phyloP scores from a whole-genome alignment of 2,113 vertebrate species.

The Panthera tigris region DNA sequence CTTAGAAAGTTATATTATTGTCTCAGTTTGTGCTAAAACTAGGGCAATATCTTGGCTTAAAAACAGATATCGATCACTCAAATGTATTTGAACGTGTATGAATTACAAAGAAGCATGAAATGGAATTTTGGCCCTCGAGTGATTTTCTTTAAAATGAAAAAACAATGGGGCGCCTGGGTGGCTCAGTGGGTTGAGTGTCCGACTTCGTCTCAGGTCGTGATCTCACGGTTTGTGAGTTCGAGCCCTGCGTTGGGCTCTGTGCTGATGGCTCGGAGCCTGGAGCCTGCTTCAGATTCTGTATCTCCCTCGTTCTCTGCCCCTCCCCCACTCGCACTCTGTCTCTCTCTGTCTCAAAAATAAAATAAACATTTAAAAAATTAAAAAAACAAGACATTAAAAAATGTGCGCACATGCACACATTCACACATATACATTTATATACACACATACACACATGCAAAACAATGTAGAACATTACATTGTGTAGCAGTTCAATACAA shows the following conservation, averaged over 20 bases:
- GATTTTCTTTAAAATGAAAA: constrained; percentile 13
- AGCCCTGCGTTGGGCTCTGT: too few relatives aligned
- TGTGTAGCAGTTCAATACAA: background rate
- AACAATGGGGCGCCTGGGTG: background rate
- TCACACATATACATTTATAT: background rate
- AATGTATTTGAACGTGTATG: background rate
- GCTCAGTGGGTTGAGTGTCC: too few relatives aligned
- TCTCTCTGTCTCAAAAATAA: too few relatives aligned
- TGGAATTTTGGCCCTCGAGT: background rate
- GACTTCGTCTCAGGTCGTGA: too few relatives aligned
- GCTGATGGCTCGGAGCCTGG: too few relatives aligned
- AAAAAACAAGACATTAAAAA: background rate
- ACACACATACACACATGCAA: background rate
- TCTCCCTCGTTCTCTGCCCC: too few relatives aligned
- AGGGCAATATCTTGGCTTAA: background rate
- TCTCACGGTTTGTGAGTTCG: too few relatives aligned
- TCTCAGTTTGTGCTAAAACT: background rate
- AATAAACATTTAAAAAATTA: too few relatives aligned
- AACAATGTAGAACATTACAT: background rate
- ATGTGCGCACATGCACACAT: background rate
- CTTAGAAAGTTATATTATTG: background rate
- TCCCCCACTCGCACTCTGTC: too few relatives aligned
- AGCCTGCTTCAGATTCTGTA: too few relatives aligned
- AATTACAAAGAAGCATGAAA: background rate
- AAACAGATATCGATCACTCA: background rate